phyloP scores from a whole-genome alignment of 2,797 vertebrate genomes.

The Liasis olivaceus region DNA sequence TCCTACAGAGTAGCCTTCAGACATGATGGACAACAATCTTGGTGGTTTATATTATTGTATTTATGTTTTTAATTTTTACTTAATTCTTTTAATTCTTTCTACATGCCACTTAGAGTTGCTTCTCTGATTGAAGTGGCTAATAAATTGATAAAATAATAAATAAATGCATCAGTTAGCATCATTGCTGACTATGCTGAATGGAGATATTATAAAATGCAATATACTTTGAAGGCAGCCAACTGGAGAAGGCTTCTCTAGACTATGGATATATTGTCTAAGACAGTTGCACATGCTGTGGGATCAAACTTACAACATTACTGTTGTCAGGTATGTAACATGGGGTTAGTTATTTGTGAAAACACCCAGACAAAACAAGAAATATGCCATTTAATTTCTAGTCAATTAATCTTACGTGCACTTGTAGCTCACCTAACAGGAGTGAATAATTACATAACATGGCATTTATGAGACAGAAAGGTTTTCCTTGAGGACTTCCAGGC shows the following conservation, averaged over 20 bases:
- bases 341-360: not conserved
- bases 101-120: not conserved
- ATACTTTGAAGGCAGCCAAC: too few species aligned
- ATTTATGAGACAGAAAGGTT: not conserved
- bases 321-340: accelerated
- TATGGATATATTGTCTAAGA: not conserved
- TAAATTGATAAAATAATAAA: not conserved
- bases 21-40: not conserved
- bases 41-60: not conserved
- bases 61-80: not conserved
- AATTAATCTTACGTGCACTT: not conserved
- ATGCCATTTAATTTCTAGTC: not conserved
- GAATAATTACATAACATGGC: not conserved
- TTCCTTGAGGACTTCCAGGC: slow-evolving; percentile 21
- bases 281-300: not conserved
- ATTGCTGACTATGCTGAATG: not conserved
- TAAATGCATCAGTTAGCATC: not conserved
- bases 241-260: not conserved
- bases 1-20: not conserved
- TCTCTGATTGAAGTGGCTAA: not conserved
- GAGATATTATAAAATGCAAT: not conserved
- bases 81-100: not conserved
- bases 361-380: not conserved
- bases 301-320: not conserved
- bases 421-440: not conserved